phyloP scores from a whole-genome alignment of 2,797 vertebrate species.

The Anas bernieri region DNA sequence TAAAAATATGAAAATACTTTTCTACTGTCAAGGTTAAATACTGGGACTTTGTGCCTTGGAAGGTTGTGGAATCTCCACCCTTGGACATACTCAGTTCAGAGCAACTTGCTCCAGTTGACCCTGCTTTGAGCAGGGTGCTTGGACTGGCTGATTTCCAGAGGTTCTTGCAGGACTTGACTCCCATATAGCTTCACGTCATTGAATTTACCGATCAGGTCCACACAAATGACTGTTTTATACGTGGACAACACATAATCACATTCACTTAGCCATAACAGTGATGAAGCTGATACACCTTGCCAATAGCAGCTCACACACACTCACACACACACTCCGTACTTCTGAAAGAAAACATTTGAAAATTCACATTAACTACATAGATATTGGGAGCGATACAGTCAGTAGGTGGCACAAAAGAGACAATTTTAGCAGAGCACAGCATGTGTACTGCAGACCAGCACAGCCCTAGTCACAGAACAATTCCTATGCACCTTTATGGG shows the following conservation, averaged over 20 bases:
- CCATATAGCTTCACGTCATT: neutral
- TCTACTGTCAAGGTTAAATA: neutral
- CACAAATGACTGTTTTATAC: neutral
- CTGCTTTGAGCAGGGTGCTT: neutral
- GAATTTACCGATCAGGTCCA: neutral
- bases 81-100: neutral
- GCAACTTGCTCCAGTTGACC: neutral
- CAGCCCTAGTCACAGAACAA: no score
- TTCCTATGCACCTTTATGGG: fast-evolving
- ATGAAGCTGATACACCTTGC: neutral
- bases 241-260: neutral
- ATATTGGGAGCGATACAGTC: fast-evolving
- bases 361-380: fast-evolving
- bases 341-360: neutral
- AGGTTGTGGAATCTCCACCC: neutral
- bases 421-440: neutral
- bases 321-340: neutral
- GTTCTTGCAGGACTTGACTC: neutral
- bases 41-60: neutral
- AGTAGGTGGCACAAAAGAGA: slow-evolving; percentile 30
- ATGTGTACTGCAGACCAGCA: no score
- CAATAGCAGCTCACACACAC: neutral
- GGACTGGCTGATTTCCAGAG: neutral
- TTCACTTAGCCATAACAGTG: neutral
- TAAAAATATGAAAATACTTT: fast-evolving